A percentile compares a stretch with the other conserved stretches of the same genome.
phyloP scores from a whole-genome alignment of 2,888 invertebrate genomes.

The Dorcus parallelipipedus region DNA sequence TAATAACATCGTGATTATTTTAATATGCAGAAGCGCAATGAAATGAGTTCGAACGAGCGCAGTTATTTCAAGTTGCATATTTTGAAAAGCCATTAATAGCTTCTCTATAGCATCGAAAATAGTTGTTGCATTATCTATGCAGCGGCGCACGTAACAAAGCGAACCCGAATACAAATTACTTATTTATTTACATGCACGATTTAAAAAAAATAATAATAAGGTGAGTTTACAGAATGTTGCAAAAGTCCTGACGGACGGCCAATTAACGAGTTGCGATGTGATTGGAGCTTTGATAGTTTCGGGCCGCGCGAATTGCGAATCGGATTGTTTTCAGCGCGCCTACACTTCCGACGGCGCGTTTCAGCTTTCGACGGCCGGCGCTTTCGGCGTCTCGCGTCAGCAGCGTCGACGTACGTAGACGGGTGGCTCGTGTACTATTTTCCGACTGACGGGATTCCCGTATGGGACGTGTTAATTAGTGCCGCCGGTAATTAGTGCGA shows the following conservation, averaged over 20 bases:
- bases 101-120: too few species aligned
- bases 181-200: background rate
- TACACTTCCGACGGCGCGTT: conserved; percentile 2
- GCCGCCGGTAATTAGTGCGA: conserved; percentile 28
- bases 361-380: conserved; percentile 17
- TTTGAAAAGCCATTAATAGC: too few species aligned
- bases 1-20: too few species aligned
- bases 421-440: conserved; percentile 18
- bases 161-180: background rate
- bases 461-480: conserved; percentile 33
- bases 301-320: background rate
- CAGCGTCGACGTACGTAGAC: conserved; percentile 1
- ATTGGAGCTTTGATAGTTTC: conserved; percentile 2
- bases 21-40: too few species aligned
- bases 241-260: too few species aligned
- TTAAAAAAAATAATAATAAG: background rate
- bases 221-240: background rate
- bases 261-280: background rate
- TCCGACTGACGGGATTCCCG: conserved; percentile 8
- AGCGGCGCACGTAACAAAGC: too few species aligned
- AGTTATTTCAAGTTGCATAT: too few species aligned
- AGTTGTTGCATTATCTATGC: too few species aligned
- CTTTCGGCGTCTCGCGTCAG: conserved; percentile 6
- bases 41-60: too few species aligned
- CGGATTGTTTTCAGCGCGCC: background rate